Evolutionary conservation across 2,797 vertebrate genomes (phyloP), one percentile per base, ranked within the genome.

Genomic region (Catharus ustulatus): DNA sequence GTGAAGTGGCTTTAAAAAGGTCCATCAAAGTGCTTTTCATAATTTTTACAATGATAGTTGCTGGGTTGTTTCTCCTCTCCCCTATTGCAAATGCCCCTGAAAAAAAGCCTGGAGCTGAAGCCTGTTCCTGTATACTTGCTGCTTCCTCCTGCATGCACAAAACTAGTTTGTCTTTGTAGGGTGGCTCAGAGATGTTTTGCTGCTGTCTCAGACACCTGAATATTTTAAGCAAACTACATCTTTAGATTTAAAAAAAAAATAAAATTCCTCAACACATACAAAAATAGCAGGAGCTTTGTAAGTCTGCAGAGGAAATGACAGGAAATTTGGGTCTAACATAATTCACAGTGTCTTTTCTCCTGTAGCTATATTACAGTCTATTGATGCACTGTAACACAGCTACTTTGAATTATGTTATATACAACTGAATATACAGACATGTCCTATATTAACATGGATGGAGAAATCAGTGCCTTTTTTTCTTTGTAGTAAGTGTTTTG

Each of bases 11-110:
- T 93, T 93, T 84, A 49, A 81, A 90, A 82, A 95, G 87, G 85
- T 84, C 75, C 97, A 93, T 96, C 95, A 95, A 94, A 96, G 57
- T 19, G 52, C 48, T 96, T 87, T 89, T 81, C 89, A 76, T 95
- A 91, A 95, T 93, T 96, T 92, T 97, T 93, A 91, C 93, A 96
- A 95, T 91, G 89, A 95, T 91, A 93, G 61, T 94, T 84, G 40
- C 81, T 84, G 75, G 42, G 23, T 92, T 93, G 62, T 80, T 94
- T 52, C 57, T 95, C 48, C 80, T 69, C 55, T 84, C 76, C 71
- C 78, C 45, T 55, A 61, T 13, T 73, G 72, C 81, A 87, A 90
- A 94, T 57, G 81, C 55, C 76, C 58, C 75, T 46, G 8, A 29
- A 83, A 67, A 74, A 80, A 90, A 92, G 90, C 91, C 96, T 87